Evolutionary conservation across 2,888 invertebrate genomes (phyloP), one percentile per base, ranked within the genome.

Genomic region (Aphidius colemani): DNA sequence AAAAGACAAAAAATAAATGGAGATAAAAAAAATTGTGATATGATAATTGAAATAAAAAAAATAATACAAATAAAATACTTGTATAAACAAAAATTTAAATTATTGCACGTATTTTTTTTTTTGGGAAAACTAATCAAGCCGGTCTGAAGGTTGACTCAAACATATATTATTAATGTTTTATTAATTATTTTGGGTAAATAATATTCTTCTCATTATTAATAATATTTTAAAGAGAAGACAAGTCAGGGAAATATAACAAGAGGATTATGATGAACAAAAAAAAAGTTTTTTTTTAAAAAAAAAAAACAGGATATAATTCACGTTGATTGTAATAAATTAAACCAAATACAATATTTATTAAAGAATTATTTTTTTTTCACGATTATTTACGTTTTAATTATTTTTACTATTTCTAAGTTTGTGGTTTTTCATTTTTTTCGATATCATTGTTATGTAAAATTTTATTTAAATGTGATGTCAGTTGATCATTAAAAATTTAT

Each of bases 271-370:
- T 72, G 70, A 69, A 73, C 70, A 71, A 74, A 68, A 68, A 67
- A 75, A 76, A 73, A 78, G n/a, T n/a, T n/a, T n/a, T n/a, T n/a
- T n/a, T 78, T 74, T 75, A 72, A 67, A 64, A 69, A 64, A 69
- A 67, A 65, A 67, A 72, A 71, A 71, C 70, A 71, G 49, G 48
- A 30, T n/a, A 10, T 49, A 13, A 48, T 13, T 10, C n/a, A 10
- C 39, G 7, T 39, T 74, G 53, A 68, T 71, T 73, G 72, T 75
- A 79, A 80, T 80, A 80, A 81, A 79, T 80, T 77, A 80, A 78
- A 79, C 74, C 75, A 77, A 51, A 76, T 74, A 74, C 74, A 75
- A 61, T 73, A 69, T 79, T 77, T 73, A 72, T 74, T 55, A 13
- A 46, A 11, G 10, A 46, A 13, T 55, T 9, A 30, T 55, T 43